These are phyloP conservation scores for Meghimatium bilineatum DNA, from an alignment of 2,888 invertebrate genomes.

Conservation along the genomic window DNA sequence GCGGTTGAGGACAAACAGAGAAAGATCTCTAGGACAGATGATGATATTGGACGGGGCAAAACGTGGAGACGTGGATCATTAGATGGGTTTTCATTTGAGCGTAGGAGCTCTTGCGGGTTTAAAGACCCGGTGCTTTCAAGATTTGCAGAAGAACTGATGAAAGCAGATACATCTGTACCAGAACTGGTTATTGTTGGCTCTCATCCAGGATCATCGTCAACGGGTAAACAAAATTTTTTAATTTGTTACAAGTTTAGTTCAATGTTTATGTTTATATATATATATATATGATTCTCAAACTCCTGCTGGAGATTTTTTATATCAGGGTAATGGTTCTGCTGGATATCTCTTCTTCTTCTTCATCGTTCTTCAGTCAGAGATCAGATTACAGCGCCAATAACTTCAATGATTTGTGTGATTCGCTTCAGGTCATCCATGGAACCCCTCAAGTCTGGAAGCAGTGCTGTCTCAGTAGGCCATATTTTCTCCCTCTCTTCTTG, in stretches of 20 bases:
- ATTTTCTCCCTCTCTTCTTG: too few species aligned
- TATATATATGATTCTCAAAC: too few species aligned
- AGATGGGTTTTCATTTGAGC: slow-evolving; percentile 56
- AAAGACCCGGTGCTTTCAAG: slow-evolving; percentile 69
- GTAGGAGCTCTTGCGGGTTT: slow-evolving; percentile 66
- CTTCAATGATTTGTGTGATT: too few species aligned
- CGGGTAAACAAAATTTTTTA: slow-evolving; percentile 44
- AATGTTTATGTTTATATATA: neutral
- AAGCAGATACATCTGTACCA: slow-evolving; percentile 66
- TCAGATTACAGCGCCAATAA: too few species aligned
- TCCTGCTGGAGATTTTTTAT: too few species aligned
- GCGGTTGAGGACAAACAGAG: slow-evolving; percentile 49
- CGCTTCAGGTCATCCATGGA: too few species aligned
- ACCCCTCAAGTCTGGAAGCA: too few species aligned
- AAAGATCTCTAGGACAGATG: slow-evolving; percentile 62
- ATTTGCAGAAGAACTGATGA: slow-evolving; percentile 73
- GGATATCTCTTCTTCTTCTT: too few species aligned
- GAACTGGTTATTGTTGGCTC: slow-evolving; percentile 61
- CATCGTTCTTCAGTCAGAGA: too few species aligned
- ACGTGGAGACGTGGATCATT: slow-evolving; percentile 58
- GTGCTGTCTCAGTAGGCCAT: too few species aligned
- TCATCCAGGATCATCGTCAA: slow-evolving; percentile 60
- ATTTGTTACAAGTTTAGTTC: neutral
- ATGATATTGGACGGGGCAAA: slow-evolving; percentile 58
- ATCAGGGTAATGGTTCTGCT: too few species aligned